These are phyloP conservation scores for Daktulosphaira vitifoliae DNA, from an alignment of 1,140 invertebrate genomes.

Conservation along the genomic window DNA sequence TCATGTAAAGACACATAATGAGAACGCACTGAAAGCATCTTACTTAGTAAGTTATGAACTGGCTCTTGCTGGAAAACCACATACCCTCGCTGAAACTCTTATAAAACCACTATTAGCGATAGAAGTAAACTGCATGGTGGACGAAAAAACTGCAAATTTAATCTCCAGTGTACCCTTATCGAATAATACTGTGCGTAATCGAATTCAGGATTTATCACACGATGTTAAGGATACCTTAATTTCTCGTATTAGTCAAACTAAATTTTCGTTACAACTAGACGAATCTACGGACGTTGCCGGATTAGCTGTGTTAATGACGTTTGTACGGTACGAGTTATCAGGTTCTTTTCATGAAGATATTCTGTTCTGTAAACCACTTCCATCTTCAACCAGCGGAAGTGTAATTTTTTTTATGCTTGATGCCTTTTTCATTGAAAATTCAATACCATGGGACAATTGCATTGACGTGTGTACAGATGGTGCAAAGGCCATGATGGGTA, in stretches of 20 bases:
- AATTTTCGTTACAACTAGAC: constrained; percentile 35
- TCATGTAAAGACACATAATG: constrained; percentile 33
- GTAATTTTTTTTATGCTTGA: constrained; percentile 12
- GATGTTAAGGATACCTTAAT: constrained; percentile 16
- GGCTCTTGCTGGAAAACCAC: constrained; percentile 12
- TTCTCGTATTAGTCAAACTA: constrained; percentile 16
- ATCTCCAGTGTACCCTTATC: constrained; percentile 32
- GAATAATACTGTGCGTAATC: constrained; percentile 30
- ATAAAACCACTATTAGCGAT: constrained; percentile 11
- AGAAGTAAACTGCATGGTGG: background rate
- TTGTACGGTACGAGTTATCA: constrained; percentile 7
- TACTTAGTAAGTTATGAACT: constrained; percentile 30
- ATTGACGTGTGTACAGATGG: too few species aligned
- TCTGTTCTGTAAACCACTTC: background rate
- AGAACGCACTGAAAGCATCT: constrained; percentile 36
- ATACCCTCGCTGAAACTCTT: constrained; percentile 13
- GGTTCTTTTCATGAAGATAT: constrained; percentile 19
- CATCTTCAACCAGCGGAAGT: constrained; percentile 10
- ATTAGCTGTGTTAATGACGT: constrained; percentile 31
- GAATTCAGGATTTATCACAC: constrained; percentile 16
- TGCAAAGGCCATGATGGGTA: constrained; percentile 18
- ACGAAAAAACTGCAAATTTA: constrained; percentile 18
- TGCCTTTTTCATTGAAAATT: constrained; percentile 7
- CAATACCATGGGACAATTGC: constrained; percentile 18
- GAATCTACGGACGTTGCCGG: constrained; percentile 34